Conservation (phyloP, 2,113 vertebrate genomes). For the Zootoca vivipara region DNA sequence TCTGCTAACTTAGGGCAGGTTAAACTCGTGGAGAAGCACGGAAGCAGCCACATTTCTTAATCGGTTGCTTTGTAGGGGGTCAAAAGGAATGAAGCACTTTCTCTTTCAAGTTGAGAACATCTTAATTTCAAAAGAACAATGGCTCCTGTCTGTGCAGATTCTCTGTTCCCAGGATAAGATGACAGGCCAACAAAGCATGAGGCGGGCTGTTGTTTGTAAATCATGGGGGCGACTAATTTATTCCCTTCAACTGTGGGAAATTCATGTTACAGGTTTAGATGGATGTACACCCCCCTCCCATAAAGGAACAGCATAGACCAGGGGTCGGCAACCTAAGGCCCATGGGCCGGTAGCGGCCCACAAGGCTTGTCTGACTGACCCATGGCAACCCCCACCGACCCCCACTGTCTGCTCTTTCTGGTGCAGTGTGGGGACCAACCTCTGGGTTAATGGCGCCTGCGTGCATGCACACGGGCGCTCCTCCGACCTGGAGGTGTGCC, state of each 20-base stretch:
- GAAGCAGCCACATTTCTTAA: constrained; percentile 30
- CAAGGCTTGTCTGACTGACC: too few species aligned
- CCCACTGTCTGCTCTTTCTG: too few species aligned
- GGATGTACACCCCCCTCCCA: background rate
- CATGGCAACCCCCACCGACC: too few species aligned
- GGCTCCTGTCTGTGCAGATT: background rate
- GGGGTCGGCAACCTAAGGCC: background rate
- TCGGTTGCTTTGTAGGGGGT: constrained; percentile 24
- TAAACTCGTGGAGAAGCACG: constrained; percentile 14
- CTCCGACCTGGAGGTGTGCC: too few species aligned
- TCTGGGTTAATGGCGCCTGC: too few species aligned
- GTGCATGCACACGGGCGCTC: too few species aligned
- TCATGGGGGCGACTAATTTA: background rate
- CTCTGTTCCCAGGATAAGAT: constrained; percentile 24
- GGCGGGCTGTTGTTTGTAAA: background rate
- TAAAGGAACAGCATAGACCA: background rate
- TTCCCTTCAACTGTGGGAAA: constrained; percentile 30
- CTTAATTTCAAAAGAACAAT: constrained; percentile 44
- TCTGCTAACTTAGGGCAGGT: constrained; percentile 31
- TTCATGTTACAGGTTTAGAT: background rate
- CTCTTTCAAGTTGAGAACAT: constrained; percentile 32
- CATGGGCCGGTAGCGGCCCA: background rate
- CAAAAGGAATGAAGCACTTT: constrained; percentile 43
- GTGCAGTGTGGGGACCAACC: too few species aligned
- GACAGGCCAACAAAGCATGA: constrained; percentile 15